A percentile compares a stretch with the other conserved stretches of the same genome.
Conservation (phyloP, 2,888 invertebrate species). For the Mesorhabditis sp. region DNA sequence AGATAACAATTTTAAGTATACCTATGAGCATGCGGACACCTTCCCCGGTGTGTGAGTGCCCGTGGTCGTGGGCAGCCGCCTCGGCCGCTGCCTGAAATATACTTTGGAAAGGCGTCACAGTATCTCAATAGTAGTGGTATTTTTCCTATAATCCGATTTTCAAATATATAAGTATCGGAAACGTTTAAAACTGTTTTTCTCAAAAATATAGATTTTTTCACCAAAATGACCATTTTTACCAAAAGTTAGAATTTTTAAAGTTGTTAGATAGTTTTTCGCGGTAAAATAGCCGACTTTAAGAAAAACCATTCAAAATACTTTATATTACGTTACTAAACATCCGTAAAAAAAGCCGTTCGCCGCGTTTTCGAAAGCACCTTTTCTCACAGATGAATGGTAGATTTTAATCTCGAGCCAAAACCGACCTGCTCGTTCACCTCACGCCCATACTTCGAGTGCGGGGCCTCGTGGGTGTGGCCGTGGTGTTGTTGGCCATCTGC, state of each 20-base stretch:
- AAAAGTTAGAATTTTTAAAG: background rate
- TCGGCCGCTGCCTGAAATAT: slow-evolving; percentile 17
- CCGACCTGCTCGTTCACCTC: slow-evolving; percentile 50
- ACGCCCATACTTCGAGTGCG: slow-evolving; percentile 50
- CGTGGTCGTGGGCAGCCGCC: slow-evolving; percentile 24
- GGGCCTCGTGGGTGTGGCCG: slow-evolving; percentile 39
- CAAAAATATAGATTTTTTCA: background rate
- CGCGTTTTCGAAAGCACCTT: background rate
- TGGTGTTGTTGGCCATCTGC: slow-evolving; percentile 5
- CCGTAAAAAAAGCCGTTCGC: background rate
- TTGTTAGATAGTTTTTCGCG: too few relatives aligned
- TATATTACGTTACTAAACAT: background rate
- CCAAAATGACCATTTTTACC: background rate
- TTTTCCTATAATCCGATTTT: background rate
- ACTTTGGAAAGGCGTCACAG: too few relatives aligned
- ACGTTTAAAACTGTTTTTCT: background rate
- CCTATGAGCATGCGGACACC: slow-evolving; percentile 22
- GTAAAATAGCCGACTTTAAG: too few relatives aligned
- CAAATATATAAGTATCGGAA: background rate
- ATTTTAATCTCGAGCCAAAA: background rate
- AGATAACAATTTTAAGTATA: background rate
- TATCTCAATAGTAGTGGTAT: too few relatives aligned
- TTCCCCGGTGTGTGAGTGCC: slow-evolving; percentile 34
- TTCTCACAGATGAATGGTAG: background rate
- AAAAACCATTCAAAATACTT: background rate